Percentiles rank a stretch among this genome's conserved stretches.
Conservation (phyloP, 2,113 vertebrate genomes). For the Psettodes erumei region DNA sequence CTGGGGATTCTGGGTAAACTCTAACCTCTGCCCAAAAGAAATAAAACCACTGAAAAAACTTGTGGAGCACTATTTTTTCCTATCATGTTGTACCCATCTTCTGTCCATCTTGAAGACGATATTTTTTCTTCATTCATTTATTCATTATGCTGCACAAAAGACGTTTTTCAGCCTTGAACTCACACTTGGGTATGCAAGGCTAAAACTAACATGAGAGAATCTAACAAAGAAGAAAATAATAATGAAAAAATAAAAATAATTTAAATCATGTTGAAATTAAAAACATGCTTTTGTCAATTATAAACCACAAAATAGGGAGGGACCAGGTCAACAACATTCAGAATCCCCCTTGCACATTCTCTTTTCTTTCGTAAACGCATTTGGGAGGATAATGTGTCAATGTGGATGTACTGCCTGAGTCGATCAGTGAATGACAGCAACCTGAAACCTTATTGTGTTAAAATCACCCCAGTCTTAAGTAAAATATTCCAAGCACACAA, state of each 20-base stretch:
- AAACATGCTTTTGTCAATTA: conserved; percentile 37
- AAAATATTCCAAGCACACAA: not conserved
- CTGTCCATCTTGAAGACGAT: too few relatives aligned
- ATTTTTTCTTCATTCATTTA: too few relatives aligned
- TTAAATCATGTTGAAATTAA: conserved; percentile 56
- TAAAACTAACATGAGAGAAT: conserved; percentile 47
- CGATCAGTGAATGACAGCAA: conserved; percentile 30
- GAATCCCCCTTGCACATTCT: conserved; percentile 30
- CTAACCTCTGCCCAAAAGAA: conserved; percentile 39
- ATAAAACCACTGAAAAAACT: conserved; percentile 36
- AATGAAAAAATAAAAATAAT: too few relatives aligned
- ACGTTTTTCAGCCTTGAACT: conserved; percentile 68
- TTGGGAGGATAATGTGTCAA: not conserved
- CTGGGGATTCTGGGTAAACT: conserved; percentile 66
- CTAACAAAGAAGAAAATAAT: conserved; percentile 29
- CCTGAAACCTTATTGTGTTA: conserved; percentile 5
- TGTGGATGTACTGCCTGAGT: conserved; percentile 11
- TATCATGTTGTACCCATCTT: conserved; percentile 24
- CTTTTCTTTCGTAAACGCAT: not conserved
- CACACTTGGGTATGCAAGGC: conserved; percentile 68
- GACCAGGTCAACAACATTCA: conserved; percentile 20
- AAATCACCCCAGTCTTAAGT: not conserved
- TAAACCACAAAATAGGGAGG: conserved; percentile 27
- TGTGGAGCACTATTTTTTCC: conserved; percentile 5
- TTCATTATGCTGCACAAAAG: too few relatives aligned